Percentiles rank a stretch among this genome's conserved stretches.
phyloP scores from a whole-genome alignment of 2,797 vertebrate species.

The Bradypodion pumilum region DNA sequence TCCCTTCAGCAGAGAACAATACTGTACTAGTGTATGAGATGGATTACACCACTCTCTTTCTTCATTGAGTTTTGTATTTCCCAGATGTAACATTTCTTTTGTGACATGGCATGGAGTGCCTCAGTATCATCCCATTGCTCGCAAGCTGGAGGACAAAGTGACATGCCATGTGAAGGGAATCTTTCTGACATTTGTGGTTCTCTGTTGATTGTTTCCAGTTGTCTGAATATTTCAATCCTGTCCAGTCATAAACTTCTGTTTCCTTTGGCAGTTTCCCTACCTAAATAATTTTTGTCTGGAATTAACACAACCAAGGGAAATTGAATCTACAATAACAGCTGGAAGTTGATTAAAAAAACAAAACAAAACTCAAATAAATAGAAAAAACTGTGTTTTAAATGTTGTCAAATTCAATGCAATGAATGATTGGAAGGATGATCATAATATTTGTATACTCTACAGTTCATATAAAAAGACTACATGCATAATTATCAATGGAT shows the following conservation, averaged over 20 bases:
- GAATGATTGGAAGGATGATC: background rate
- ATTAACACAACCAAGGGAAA: slow-evolving; percentile 65
- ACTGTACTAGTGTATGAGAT: slow-evolving; percentile 56
- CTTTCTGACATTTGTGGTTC: slow-evolving; percentile 29
- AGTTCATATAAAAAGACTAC: background rate
- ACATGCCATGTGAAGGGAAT: slow-evolving; percentile 60
- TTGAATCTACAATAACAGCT: background rate
- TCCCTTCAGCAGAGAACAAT: slow-evolving; percentile 52
- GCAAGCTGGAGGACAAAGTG: slow-evolving; percentile 58
- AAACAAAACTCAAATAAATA: background rate
- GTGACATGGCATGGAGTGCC: slow-evolving; percentile 40
- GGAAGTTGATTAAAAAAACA: background rate
- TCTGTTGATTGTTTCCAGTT: slow-evolving; percentile 53
- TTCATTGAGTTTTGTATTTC: slow-evolving; percentile 34
- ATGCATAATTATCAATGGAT: background rate
- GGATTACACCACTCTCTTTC: slow-evolving; percentile 54
- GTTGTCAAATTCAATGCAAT: background rate
- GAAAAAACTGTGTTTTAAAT: background rate
- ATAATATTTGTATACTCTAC: background rate
- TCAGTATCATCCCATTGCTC: slow-evolving; percentile 43
- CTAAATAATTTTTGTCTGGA: slow-evolving; percentile 62
- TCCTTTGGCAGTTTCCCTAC: slow-evolving; percentile 55
- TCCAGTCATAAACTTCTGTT: slow-evolving; percentile 57
- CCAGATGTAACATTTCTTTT: slow-evolving; percentile 59
- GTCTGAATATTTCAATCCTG: slow-evolving; percentile 59